Conservation (phyloP, 2,888 invertebrate species). For the Eubasilissa splendida region DNA sequence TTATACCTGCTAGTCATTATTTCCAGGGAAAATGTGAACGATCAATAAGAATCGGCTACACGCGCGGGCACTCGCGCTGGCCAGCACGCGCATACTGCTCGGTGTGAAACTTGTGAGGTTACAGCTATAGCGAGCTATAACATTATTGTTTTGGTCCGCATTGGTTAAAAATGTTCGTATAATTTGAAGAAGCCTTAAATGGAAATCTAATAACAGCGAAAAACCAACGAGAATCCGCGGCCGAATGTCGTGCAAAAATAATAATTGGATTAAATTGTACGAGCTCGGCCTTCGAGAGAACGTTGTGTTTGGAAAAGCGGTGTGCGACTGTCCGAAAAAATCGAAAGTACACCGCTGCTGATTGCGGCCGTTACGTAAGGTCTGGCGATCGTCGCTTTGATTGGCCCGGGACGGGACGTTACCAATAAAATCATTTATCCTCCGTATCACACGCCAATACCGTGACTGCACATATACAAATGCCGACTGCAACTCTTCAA, state of each 20-base stretch:
- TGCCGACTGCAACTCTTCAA: no score
- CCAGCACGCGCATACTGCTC: no score
- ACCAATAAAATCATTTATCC: no score
- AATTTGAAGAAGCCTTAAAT: slow-evolving; percentile 22
- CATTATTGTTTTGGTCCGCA: no score
- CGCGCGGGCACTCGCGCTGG: neutral
- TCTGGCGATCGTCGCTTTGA: neutral
- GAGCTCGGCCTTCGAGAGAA: slow-evolving; percentile 8
- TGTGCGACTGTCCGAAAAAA: slow-evolving; percentile 39
- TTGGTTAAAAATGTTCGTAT: no score
- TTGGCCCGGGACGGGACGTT: no score
- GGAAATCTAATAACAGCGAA: slow-evolving; percentile 7
- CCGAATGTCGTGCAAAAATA: neutral
- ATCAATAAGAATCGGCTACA: slow-evolving; percentile 41
- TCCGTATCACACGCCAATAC: no score
- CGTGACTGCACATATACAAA: no score
- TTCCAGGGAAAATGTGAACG: slow-evolving; percentile 4
- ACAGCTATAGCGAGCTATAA: no score
- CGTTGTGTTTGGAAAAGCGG: slow-evolving; percentile 29
- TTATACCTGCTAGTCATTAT: slow-evolving; percentile 41
- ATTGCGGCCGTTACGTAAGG: slow-evolving; percentile 43
- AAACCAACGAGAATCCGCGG: slow-evolving; percentile 5
- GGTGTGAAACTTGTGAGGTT: no score
- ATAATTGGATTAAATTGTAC: slow-evolving; percentile 33
- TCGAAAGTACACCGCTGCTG: slow-evolving; percentile 34